phyloP scores from a whole-genome alignment of 2,888 invertebrate species.

The Epirrhoe tristata region DNA sequence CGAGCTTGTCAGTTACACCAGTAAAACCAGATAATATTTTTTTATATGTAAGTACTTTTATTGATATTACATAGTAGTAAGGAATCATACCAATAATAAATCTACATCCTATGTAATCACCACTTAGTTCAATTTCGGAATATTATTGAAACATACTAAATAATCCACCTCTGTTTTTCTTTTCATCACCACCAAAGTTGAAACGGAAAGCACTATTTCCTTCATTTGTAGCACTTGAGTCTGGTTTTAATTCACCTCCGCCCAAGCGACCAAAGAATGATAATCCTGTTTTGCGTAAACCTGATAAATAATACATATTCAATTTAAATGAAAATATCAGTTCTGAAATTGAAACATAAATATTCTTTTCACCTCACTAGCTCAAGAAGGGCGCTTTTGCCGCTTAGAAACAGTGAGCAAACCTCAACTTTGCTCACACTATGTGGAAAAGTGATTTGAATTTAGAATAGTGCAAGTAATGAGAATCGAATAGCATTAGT shows the following conservation, averaged over 20 bases:
- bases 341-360: no score
- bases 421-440: no score
- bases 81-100: not conserved
- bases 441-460: no score
- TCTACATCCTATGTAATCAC: conserved; percentile 16
- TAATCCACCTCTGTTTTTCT: conserved; percentile 69
- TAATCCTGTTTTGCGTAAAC: conserved; percentile 67
- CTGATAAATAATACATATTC: conserved; percentile 46
- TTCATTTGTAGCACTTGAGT: conserved; percentile 50
- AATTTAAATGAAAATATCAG: not conserved
- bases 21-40: conserved; percentile 47
- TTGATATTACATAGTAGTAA: not conserved
- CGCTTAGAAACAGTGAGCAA: no score
- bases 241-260: conserved; percentile 51
- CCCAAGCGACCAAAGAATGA: conserved; percentile 66
- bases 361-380: no score
- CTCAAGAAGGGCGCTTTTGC: no score
- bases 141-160: conserved; percentile 73
- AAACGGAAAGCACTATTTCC: conserved; percentile 66
- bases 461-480: no score
- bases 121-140: conserved; percentile 8
- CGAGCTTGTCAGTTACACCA: conserved; percentile 95
- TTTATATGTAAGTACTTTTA: not conserved
- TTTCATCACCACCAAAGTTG: conserved; percentile 69
- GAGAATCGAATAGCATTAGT: no score